Conservation (phyloP, 2,888 invertebrate genomes). For the Melanostoma mellinum region DNA sequence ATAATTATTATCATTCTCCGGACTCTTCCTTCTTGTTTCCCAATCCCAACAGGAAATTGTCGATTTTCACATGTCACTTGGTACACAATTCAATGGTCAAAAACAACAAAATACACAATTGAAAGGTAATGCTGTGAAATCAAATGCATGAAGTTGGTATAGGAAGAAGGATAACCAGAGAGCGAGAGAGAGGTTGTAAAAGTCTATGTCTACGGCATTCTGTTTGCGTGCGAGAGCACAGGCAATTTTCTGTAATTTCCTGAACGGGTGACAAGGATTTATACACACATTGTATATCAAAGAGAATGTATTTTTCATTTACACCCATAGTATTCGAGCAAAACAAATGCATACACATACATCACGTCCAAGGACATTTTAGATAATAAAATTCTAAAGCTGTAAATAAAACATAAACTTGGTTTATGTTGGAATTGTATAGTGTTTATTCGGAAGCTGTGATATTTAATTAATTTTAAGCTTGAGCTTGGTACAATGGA, state of each 20-base stretch:
- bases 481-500: no score
- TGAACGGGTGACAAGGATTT: constrained; percentile 62
- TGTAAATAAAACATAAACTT: constrained; percentile 25
- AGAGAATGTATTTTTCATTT: constrained; percentile 60
- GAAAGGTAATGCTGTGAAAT: constrained; percentile 47
- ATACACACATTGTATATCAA: constrained; percentile 59
- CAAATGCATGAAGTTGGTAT: constrained; percentile 43
- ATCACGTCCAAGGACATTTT: constrained; percentile 37
- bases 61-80: constrained; percentile 64
- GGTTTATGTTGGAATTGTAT: constrained; percentile 9
- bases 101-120: constrained; percentile 49
- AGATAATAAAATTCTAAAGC: constrained; percentile 29
- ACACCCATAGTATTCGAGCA: constrained; percentile 24
- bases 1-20: constrained; percentile 37
- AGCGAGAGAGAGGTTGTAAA: constrained; percentile 8
- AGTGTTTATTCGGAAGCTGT: neutral
- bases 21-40: constrained; percentile 26
- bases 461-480: neutral
- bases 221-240: constrained; percentile 32
- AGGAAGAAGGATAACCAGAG: neutral
- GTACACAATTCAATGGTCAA: constrained; percentile 56
- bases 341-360: constrained; percentile 33
- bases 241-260: constrained; percentile 67
- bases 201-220: constrained; percentile 1
- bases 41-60: constrained; percentile 51